Percentiles rank a stretch among this genome's conserved stretches.
phyloP scores from a whole-genome alignment of 2,797 vertebrate genomes.

The Babyrousa celebensis region DNA sequence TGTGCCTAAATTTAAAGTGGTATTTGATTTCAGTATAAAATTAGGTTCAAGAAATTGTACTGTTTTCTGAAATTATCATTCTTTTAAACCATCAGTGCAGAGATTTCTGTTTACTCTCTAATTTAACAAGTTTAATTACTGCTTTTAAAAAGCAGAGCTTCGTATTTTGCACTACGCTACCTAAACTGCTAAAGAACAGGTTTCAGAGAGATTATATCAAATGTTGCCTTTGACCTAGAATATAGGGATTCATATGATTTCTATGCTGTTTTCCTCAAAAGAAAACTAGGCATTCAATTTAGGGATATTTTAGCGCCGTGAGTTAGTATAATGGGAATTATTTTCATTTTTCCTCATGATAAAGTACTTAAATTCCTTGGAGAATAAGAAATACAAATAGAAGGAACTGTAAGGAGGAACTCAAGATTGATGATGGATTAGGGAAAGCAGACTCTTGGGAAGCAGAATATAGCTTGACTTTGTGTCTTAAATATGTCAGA shows the following conservation, averaged over 20 bases:
- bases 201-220: background rate
- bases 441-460: background rate
- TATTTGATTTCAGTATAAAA: slow-evolving; percentile 82
- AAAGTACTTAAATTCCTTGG: background rate
- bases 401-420: background rate
- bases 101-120: slow-evolving; percentile 70
- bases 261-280: slow-evolving; percentile 29
- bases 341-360: slow-evolving; percentile 59
- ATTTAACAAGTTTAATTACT: slow-evolving; percentile 80
- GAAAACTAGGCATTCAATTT: background rate
- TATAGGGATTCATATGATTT: slow-evolving; percentile 19
- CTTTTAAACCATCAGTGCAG: slow-evolving; percentile 73
- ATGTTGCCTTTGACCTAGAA: slow-evolving; percentile 31
- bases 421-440: background rate
- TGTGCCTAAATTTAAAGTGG: slow-evolving; percentile 79
- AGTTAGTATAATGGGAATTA: background rate
- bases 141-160: slow-evolving; percentile 65
- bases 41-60: slow-evolving; percentile 77
- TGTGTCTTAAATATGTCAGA: background rate
- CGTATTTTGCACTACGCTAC: slow-evolving; percentile 1
- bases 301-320: background rate
- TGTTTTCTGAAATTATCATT: slow-evolving; percentile 73
- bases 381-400: background rate
- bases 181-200: background rate
- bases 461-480: background rate